Percentiles rank a stretch among this genome's conserved stretches.
These are phyloP conservation scores for Sebastes iracundus DNA, from an alignment of 2,797 vertebrate genomes.

Conservation along the genomic window DNA sequence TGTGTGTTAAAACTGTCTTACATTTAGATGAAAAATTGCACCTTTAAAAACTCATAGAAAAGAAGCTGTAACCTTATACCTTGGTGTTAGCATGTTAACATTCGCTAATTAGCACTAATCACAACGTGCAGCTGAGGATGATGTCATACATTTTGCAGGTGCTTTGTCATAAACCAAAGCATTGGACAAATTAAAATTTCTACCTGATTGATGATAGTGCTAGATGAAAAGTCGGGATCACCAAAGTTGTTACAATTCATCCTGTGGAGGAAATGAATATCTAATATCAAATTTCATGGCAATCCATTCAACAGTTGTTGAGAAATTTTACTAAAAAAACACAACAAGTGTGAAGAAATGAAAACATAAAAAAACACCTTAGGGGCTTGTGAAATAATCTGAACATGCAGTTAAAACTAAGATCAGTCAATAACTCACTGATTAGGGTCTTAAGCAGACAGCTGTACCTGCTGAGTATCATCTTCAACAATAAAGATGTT, in stretches of 20 bases:
- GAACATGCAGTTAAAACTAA: not conserved
- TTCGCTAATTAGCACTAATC: not conserved
- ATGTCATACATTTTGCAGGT: not conserved
- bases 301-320: not conserved
- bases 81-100: not conserved
- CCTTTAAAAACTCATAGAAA: too few relatives aligned
- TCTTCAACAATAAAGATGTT: not conserved
- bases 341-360: not conserved
- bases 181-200: too few relatives aligned
- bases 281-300: not conserved
- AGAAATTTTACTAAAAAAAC: not conserved
- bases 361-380: not conserved
- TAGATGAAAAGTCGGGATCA: too few relatives aligned
- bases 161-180: not conserved
- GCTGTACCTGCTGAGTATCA: not conserved
- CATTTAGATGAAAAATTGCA: too few relatives aligned
- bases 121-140: not conserved
- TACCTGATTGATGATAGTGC: too few relatives aligned
- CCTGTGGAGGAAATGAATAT: not conserved
- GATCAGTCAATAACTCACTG: not conserved
- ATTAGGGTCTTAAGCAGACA: constrained; percentile 13
- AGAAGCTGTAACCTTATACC: too few relatives aligned
- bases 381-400: constrained; percentile 1
- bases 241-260: too few relatives aligned
- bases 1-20: too few relatives aligned